Evolutionary conservation across 2,888 invertebrate species (phyloP).

Genomic region (Calameuta idolon): DNA sequence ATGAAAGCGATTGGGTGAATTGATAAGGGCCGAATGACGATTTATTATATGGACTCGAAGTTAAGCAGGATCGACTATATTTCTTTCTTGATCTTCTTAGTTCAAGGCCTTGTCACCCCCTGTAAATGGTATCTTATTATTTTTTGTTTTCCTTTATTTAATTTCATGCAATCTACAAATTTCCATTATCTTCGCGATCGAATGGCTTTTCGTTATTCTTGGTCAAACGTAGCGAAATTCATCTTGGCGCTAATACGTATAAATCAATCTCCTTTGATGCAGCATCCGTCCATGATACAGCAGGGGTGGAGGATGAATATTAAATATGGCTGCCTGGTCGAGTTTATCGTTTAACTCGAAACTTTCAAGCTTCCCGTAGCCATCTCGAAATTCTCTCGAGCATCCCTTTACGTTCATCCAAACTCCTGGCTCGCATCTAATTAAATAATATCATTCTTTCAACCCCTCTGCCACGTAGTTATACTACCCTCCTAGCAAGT

Average conservation of each 20-base stretch:
- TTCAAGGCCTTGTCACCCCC: not conserved
- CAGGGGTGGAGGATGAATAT: not conserved
- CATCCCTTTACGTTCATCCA: not conserved
- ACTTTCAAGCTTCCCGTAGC: not conserved
- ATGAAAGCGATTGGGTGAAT: not conserved
- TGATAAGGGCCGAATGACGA: not conserved
- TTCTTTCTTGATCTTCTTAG: too few species aligned
- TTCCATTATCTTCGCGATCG: too few species aligned
- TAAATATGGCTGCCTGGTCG: not conserved
- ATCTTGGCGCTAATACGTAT: not conserved
- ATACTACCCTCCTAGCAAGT: not conserved
- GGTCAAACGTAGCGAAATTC: not conserved
- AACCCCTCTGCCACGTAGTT: not conserved
- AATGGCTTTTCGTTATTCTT: too few species aligned
- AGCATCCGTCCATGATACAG: not conserved
- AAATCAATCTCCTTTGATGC: not conserved
- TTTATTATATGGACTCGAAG: not conserved
- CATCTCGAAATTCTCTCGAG: not conserved
- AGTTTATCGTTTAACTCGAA: not conserved
- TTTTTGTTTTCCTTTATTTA: not conserved
- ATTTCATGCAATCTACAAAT: not conserved
- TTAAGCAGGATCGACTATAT: not conserved
- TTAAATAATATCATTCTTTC: constrained; percentile 13
- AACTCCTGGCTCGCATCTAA: constrained; percentile 5
- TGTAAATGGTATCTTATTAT: not conserved